phyloP scores from a whole-genome alignment of 2,797 vertebrate genomes.

The Eulemur albifrons region DNA sequence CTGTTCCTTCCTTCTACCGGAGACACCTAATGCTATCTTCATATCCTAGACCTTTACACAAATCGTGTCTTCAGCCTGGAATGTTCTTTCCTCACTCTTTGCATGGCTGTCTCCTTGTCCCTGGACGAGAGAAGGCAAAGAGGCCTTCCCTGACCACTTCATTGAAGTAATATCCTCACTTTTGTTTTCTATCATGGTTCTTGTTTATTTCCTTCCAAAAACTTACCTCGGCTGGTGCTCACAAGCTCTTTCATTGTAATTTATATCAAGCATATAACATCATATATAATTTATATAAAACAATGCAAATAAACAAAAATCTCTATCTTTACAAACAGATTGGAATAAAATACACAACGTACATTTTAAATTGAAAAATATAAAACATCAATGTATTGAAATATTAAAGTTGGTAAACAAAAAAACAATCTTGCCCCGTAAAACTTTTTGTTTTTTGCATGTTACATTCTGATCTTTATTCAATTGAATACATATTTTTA shows the following conservation, averaged over 20 bases:
- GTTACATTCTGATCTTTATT: neutral
- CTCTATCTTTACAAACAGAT: neutral
- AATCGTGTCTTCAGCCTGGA: neutral
- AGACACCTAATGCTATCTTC: neutral
- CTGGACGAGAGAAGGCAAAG: neutral
- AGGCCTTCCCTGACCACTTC: neutral
- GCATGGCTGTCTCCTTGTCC: neutral
- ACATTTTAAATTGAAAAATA: neutral
- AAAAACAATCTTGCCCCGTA: neutral
- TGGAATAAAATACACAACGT: neutral
- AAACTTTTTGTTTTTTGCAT: neutral
- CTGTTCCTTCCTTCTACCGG: neutral
- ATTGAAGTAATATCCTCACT: neutral
- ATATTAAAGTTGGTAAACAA: neutral
- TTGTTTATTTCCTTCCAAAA: neutral
- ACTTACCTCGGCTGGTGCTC: neutral
- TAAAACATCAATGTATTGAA: neutral
- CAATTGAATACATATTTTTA: neutral
- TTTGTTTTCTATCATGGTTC: neutral
- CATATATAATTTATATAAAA: neutral
- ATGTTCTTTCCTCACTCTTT: neutral
- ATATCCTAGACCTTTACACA: neutral
- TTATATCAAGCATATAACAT: neutral
- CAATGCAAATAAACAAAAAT: neutral
- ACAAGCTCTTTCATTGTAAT: neutral